Conservation (phyloP, 2,888 invertebrate species). For the Teleogryllus oceanicus region DNA sequence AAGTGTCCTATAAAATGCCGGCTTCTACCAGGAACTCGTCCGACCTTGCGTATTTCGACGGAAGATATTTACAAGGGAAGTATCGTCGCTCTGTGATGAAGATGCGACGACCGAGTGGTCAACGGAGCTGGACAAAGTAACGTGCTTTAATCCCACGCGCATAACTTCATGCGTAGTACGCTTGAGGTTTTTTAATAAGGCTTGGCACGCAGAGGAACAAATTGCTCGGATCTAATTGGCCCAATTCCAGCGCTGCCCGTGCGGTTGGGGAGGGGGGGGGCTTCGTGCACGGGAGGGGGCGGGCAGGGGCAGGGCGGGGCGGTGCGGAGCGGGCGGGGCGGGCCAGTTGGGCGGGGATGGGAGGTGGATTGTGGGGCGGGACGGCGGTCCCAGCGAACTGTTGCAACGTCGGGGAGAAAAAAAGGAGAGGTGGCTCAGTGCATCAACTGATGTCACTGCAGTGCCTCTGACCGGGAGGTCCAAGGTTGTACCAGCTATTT, state of each 20-base stretch:
- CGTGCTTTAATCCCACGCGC: not conserved
- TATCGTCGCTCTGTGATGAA: not conserved
- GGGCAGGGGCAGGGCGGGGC: not conserved
- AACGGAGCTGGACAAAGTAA: not conserved
- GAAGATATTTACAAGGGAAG: not conserved
- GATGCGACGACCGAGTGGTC: not conserved
- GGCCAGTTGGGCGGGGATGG: not conserved
- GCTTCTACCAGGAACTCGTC: too few relatives aligned
- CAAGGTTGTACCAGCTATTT: too few relatives aligned
- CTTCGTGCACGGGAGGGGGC: not conserved
- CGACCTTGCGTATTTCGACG: not conserved
- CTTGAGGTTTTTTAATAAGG: not conserved
- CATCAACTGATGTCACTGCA: too few relatives aligned
- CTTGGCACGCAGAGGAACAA: not conserved
- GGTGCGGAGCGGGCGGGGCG: not conserved
- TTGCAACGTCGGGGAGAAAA: too few relatives aligned
- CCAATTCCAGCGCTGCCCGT: not conserved
- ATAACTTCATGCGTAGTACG: slow-evolving; percentile 8
- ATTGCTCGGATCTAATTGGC: slow-evolving; percentile 9
- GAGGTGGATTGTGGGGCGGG: not conserved
- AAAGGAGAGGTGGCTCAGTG: too few relatives aligned
- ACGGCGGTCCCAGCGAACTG: too few relatives aligned
- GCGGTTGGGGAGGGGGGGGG: not conserved
- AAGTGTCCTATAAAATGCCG: too few relatives aligned
- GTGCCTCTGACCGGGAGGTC: too few relatives aligned